Percentiles rank a stretch among this genome's conserved stretches.
These are phyloP conservation scores for Oligia fasciuncula DNA, from an alignment of 2,888 invertebrate species.

Conservation along the genomic window DNA sequence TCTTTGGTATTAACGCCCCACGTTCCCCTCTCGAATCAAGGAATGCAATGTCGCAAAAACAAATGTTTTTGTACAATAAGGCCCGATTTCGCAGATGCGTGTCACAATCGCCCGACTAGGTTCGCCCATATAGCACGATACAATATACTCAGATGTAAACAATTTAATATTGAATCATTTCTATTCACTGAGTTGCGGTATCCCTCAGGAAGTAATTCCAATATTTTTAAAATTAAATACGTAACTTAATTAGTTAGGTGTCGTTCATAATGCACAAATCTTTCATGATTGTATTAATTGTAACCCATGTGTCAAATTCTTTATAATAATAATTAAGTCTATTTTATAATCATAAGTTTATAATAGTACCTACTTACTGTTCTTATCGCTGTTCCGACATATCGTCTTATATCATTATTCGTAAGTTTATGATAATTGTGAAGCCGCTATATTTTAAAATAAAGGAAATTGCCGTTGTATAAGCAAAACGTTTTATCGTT, in stretches of 20 bases:
- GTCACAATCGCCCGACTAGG: conserved; percentile 87
- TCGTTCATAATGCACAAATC: conserved; percentile 79
- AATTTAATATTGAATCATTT: conserved; percentile 73
- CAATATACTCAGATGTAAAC: conserved; percentile 75
- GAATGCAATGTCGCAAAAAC: conserved; percentile 89
- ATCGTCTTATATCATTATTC: conserved; percentile 88
- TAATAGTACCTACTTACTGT: conserved; percentile 85
- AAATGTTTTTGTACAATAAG: conserved; percentile 70
- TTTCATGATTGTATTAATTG: conserved; percentile 79
- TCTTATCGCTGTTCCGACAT: conserved; percentile 89
- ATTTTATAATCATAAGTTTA: conserved; percentile 81
- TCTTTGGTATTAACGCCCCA: conserved; percentile 86
- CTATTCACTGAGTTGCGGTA: conserved; percentile 79
- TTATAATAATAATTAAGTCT: conserved; percentile 80
- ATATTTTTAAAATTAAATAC: conserved; percentile 79
- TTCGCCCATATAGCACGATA: conserved; percentile 89
- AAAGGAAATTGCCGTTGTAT: conserved; percentile 90
- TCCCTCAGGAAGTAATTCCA: conserved; percentile 89
- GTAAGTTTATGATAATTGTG: conserved; percentile 88
- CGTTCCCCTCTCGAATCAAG: conserved; percentile 79
- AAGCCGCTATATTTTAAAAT: conserved; percentile 90
- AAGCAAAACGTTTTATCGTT: conserved; percentile 89
- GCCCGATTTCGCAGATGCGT: conserved; percentile 87
- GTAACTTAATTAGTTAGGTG: conserved; percentile 76
- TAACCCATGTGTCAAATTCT: conserved; percentile 88